Evolutionary conservation across 2,797 vertebrate genomes (phyloP), one percentile per base, ranked within the genome.

Genomic region (Potorous gilbertii): DNA sequence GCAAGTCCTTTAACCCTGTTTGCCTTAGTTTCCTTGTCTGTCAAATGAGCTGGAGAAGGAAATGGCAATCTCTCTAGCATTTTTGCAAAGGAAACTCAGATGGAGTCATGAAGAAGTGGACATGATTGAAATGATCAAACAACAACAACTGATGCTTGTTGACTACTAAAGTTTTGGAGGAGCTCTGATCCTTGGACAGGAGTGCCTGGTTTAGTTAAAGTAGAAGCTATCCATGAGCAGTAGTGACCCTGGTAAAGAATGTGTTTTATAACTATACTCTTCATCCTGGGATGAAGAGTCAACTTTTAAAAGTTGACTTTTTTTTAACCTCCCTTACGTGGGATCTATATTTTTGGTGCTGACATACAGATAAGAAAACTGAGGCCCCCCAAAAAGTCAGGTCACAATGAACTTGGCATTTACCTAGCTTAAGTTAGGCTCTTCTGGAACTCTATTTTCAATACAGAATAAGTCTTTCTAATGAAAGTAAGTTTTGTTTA

Each of bases 311-410:
- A 40, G 46, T 1, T 21, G 40, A 11, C 18, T 40, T 74, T 34
- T n/a, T 66, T 66, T 66, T 66, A 5, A 46, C n/a, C 1, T 40
- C 5, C 16, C 31, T 55, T 90, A 1, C 34, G 13, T 90, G 31
- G 16, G 24, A 29, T 90, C 52, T 24, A 34, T 54, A 12, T 34
- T 93, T 9, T 90, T 1, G 13, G 56, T 5, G 4, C 21, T 34
- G 5, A 55, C 34, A 54, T 27, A 59, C 59, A 96, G 66, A 46
- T 56, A 40, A 52, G 81, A 92, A 97, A 95, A 96, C 94, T 59
- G 93, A 96, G 95, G 56, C 52, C 50, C 50, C 50, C 0, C 28
- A 90, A 28, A 14, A 1, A 40, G 2, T 13, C 12, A 93, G 56
- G 3, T 57, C 31, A 16, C 46, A n/a, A 56, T 6, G 52, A 52